Percentiles rank a stretch among this genome's conserved stretches.
phyloP scores from a whole-genome alignment of 2,797 vertebrate genomes.

The Notolabrus celidotus region DNA sequence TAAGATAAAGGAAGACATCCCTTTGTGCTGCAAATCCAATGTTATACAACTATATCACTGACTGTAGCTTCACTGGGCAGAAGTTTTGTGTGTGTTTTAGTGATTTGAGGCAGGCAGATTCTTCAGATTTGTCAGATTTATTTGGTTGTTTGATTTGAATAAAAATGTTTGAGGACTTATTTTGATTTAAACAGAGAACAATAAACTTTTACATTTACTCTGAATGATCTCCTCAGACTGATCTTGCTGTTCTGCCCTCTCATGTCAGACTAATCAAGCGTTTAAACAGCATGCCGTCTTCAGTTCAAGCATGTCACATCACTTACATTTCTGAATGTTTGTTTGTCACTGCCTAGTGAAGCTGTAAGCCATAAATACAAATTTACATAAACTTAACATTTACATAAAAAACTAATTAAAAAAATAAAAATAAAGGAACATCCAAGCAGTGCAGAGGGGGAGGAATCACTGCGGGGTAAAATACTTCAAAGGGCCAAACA shows the following conservation, averaged over 20 bases:
- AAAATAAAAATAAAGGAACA: conserved; percentile 15
- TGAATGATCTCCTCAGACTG: too few relatives aligned
- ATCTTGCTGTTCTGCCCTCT: too few relatives aligned
- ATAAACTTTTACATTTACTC: too few relatives aligned
- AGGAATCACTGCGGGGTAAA: conserved; percentile 54
- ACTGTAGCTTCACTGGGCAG: conserved; percentile 54
- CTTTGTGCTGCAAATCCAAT: conserved; percentile 13
- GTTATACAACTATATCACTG: conserved; percentile 22
- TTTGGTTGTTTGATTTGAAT: background rate
- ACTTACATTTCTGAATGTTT: background rate
- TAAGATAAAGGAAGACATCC: conserved; percentile 4
- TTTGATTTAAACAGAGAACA: too few relatives aligned
- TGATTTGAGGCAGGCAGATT: conserved; percentile 9
- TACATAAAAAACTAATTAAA: conserved; percentile 9
- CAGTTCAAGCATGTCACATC: background rate
- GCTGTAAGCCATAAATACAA: conserved; percentile 34
- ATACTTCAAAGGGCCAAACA: conserved; percentile 53
- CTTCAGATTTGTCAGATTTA: background rate
- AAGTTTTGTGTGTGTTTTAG: background rate
- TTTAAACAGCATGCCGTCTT: too few relatives aligned
- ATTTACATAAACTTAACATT: conserved; percentile 6
- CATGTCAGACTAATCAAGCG: too few relatives aligned
- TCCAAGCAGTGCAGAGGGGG: conserved; percentile 63
- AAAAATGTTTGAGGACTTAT: too few relatives aligned
- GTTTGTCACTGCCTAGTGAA: conserved; percentile 26